Base-by-base conservation (phyloP, 2,797 vertebrate genomes). In the Sebastes oblongus region DNA sequence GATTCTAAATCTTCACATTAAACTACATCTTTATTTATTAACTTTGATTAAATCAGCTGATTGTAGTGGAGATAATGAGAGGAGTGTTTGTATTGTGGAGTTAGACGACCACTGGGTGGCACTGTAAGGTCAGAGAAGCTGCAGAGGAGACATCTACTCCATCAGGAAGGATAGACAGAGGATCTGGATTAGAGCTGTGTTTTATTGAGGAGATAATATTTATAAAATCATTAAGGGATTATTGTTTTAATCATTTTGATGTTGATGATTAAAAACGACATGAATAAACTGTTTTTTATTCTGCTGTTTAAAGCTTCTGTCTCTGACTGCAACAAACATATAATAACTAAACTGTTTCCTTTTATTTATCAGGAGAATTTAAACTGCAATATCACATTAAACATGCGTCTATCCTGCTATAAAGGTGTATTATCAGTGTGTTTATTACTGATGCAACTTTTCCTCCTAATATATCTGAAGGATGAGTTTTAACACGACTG, bases 61-160 rank as follows among this genome's bases (percentile, higher is more conserved):
- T 81, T 62, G 6, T 12, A 2, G 8, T 10, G 64, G 9, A 62
- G 81, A 82, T 82, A 78, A 54, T 16, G 20, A 30, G 27, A 66
- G 58, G 1, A 59, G 64, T 9, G 14, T 6, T 30, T 42, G 25
- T 2, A 6, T 0, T 0, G 65, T 24, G 34, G 69, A 29, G 10
- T 1, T 5, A 3, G 6, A 3, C 24, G 8, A 67, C 90, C 95
- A 91, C 93, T 73, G 91, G 94, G 93, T 91, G 95, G 94, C 94
- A 94, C 94, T 95, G 89, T 82, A 91, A 85, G 87, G 88, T 85
- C 90, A 85, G 78, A 36, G 58, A 95, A 91, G 77, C 87, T 24
- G 73, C 6, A 72, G 27, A 69, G 50, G n/a, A 36, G 6, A 18
- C 6, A 0, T 2, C 20, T 14, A 2, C 55, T 9, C 22, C 74